phyloP scores from a whole-genome alignment of 2,888 invertebrate genomes.

The Cepaea hortensis region DNA sequence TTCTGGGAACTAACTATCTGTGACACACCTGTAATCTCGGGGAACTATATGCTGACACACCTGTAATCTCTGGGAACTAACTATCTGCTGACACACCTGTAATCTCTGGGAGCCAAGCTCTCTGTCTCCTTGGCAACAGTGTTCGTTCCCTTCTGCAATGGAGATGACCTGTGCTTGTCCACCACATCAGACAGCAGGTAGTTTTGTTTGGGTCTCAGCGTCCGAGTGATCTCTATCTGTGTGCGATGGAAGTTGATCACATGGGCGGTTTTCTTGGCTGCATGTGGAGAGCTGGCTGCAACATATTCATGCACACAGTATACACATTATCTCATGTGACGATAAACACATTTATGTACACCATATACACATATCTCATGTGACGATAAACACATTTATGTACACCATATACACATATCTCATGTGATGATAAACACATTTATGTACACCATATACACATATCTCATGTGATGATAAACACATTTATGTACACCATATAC shows the following conservation, averaged over 20 bases:
- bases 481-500: no score
- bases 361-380: no score
- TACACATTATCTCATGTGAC: neutral
- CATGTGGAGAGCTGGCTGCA: conserved; percentile 4
- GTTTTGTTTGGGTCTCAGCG: conserved; percentile 46
- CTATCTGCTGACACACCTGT: conserved; percentile 39
- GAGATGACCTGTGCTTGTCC: conserved; percentile 47
- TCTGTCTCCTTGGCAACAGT: neutral
- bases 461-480: no score
- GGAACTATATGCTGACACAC: neutral
- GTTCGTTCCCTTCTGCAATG: conserved; percentile 39
- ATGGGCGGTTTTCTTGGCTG: conserved; percentile 26
- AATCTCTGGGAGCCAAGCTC: conserved; percentile 50
- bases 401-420: no score
- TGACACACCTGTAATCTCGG: neutral
- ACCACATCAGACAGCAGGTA: conserved; percentile 46
- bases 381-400: no score
- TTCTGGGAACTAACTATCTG: no score
- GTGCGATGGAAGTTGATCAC: conserved; percentile 38
- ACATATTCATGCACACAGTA: neutral
- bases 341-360: no score
- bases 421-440: no score
- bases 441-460: no score
- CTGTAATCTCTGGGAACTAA: neutral
- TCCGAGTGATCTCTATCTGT: conserved; percentile 19